phyloP scores from a whole-genome alignment of 30 jellyfish, hydroid and myxozoan genomes.

The Hydractinia symbiolongicarpus region DNA sequence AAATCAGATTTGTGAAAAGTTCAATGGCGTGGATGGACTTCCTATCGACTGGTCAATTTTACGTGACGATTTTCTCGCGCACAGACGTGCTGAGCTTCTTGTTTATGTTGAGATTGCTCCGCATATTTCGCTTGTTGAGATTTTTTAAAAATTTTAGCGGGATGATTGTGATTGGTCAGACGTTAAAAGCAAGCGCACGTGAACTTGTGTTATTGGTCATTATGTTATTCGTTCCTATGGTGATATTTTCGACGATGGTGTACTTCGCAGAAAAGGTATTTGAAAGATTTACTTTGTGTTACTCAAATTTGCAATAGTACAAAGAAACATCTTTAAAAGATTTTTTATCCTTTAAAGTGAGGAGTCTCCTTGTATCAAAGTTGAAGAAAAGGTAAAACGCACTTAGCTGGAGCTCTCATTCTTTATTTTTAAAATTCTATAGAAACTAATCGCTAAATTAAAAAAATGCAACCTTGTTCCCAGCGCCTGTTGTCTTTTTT shows the following conservation, averaged over 20 bases:
- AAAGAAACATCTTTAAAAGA: too few relatives aligned
- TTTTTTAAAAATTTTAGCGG: constrained; percentile 88
- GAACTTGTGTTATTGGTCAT: constrained; percentile 72
- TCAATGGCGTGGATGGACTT: constrained; percentile 85
- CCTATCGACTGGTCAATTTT: constrained; percentile 65
- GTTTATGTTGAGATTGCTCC: constrained; percentile 62
- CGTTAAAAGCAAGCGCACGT: constrained; percentile 85
- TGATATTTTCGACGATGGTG: constrained; percentile 74
- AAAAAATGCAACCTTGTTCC: too few relatives aligned
- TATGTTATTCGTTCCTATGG: constrained; percentile 79
- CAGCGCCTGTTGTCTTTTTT: too few relatives aligned
- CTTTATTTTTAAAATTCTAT: too few relatives aligned
- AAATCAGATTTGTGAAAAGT: constrained; percentile 41
- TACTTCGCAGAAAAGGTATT: constrained; percentile 90
- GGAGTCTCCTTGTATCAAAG: too few relatives aligned
- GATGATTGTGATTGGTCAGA: constrained; percentile 87
- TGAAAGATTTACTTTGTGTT: neutral
- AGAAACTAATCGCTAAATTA: too few relatives aligned
- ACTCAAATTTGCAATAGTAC: too few relatives aligned
- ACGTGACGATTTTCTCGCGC: constrained; percentile 54
- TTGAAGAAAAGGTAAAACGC: too few relatives aligned
- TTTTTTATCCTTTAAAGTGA: too few relatives aligned
- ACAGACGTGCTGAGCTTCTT: constrained; percentile 62
- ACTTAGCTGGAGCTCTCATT: too few relatives aligned
- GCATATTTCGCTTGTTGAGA: constrained; percentile 85